phyloP scores from a whole-genome alignment of 2,797 vertebrate species.

The Hydrophis major region DNA sequence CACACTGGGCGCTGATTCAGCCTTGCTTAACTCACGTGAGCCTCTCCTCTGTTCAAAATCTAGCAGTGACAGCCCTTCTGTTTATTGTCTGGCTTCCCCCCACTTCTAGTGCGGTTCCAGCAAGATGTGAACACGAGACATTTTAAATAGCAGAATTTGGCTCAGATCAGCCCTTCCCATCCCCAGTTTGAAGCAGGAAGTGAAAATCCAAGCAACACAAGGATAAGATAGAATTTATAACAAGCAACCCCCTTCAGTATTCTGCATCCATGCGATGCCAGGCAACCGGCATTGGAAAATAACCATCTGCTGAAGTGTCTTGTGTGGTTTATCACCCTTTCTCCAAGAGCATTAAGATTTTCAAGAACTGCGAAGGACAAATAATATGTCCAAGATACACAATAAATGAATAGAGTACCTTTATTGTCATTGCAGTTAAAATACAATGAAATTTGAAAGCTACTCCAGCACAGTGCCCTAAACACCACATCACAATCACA shows the following conservation, averaged over 20 bases:
- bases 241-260: neutral
- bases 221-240: neutral
- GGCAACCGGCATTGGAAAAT: neutral
- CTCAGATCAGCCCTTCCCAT: neutral
- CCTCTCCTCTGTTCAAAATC: neutral
- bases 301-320: neutral
- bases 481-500: too few relatives aligned
- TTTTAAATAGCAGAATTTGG: neutral
- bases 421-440: too few relatives aligned
- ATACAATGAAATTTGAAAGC: too few relatives aligned
- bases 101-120: neutral
- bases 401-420: neutral
- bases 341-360: neutral
- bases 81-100: neutral
- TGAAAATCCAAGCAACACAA: neutral
- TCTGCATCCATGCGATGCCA: neutral
- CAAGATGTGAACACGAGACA: neutral
- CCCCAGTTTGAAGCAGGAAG: neutral
- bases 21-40: neutral
- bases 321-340: neutral
- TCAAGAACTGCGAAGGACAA: neutral
- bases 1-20: neutral
- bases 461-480: too few relatives aligned
- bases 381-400: neutral
- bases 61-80: neutral